Conservation (phyloP, 1,140 invertebrate species). For the Diuraphis noxia region DNA sequence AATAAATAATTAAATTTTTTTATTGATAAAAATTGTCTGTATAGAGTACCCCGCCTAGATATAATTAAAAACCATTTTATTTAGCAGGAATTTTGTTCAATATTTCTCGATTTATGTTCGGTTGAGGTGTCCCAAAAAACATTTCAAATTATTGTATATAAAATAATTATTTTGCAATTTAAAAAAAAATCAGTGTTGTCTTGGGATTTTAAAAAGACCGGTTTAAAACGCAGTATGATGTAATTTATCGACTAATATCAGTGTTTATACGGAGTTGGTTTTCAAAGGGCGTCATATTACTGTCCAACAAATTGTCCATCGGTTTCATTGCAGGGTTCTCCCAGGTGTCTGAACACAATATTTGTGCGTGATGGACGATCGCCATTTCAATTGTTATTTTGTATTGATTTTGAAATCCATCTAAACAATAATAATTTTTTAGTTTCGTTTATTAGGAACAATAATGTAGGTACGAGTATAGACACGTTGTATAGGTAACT, state of each 20-base stretch:
- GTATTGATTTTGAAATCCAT: conserved; percentile 6
- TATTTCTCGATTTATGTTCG: no score
- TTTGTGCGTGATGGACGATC: conserved; percentile 7
- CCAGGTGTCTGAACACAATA: not conserved
- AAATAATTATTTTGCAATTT: not conserved
- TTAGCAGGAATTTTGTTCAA: no score
- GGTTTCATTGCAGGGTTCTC: not conserved
- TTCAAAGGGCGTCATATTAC: not conserved
- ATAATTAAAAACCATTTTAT: no score
- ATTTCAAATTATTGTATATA: not conserved
- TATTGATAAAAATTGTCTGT: no score
- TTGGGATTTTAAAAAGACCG: not conserved
- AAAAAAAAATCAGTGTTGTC: not conserved
- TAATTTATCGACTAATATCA: conserved; percentile 13
- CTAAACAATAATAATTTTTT: not conserved
- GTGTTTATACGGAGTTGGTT: not conserved
- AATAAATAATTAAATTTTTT: no score
- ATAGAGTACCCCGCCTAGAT: no score
- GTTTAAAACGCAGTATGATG: not conserved
- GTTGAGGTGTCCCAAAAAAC: no score
- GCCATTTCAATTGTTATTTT: not conserved
- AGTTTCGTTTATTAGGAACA: not conserved
- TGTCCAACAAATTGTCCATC: conserved; percentile 23
- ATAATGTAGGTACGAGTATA: no score
- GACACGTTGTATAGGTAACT: not conserved